Conservation (phyloP, 2,797 vertebrate species). For the Leptatherina wallacei region DNA sequence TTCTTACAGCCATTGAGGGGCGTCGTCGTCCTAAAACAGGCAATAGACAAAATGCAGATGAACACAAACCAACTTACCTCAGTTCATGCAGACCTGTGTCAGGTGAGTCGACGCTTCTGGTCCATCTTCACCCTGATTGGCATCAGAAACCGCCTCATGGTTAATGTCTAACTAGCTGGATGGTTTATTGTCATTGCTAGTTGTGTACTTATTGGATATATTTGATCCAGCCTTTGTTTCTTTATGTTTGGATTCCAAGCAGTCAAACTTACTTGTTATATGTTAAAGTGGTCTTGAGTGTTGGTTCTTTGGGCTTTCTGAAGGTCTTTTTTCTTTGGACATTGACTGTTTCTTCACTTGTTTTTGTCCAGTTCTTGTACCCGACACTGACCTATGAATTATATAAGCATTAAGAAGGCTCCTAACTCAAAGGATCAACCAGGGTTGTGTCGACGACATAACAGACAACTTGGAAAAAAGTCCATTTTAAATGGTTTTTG, state of each 20-base stretch:
- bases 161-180: background rate
- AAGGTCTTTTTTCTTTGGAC: background rate
- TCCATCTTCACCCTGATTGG: background rate
- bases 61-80: slow-evolving; percentile 99
- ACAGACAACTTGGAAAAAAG: too few species aligned
- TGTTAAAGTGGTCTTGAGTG: background rate
- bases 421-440: background rate
- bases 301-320: background rate
- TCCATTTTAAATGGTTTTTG: too few species aligned
- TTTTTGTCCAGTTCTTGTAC: background rate
- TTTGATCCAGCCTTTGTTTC: background rate
- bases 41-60: slow-evolving; percentile 99
- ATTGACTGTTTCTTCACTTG: background rate
- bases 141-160: background rate
- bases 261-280: background rate
- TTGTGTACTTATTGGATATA: background rate
- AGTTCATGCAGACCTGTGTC: slow-evolving; percentile 98
- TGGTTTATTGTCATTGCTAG: background rate
- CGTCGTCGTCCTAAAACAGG: slow-evolving; percentile 96
- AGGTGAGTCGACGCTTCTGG: slow-evolving; percentile 83
- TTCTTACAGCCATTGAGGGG: slow-evolving; percentile 93
- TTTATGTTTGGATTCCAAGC: background rate
- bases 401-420: background rate
- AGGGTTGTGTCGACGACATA: background rate
- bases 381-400: background rate